Percentiles rank a stretch among this genome's conserved stretches.
phyloP scores from a whole-genome alignment of 1,140 invertebrate genomes.

The Zaprionus capensis region DNA sequence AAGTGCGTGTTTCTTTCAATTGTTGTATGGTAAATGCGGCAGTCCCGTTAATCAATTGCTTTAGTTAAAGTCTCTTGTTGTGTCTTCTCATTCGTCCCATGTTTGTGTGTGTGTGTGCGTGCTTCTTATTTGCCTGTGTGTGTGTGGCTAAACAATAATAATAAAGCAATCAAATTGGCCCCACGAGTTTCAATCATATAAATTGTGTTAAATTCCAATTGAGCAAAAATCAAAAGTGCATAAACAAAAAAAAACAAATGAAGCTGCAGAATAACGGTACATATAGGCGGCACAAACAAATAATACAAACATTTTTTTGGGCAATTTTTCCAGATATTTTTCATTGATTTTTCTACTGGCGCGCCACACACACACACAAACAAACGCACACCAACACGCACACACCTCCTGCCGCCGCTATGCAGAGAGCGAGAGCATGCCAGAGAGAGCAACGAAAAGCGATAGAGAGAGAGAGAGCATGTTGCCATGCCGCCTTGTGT shows the following conservation, averaged over 20 bases:
- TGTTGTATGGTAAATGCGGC: conserved; percentile 18
- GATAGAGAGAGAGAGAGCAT: conserved; percentile 20
- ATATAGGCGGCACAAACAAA: conserved; percentile 45
- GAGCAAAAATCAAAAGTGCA: conserved; percentile 11
- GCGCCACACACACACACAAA: conserved; percentile 39
- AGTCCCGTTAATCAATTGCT: conserved; percentile 34
- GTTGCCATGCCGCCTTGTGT: conserved; percentile 58
- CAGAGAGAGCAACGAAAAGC: conserved; percentile 7
- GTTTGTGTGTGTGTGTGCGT: background rate
- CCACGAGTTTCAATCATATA: conserved; percentile 8
- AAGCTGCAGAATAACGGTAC: conserved; percentile 5
- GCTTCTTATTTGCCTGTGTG: conserved; percentile 8
- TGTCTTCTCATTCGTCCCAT: background rate
- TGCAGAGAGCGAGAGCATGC: conserved; percentile 20
- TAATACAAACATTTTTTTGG: conserved; percentile 59
- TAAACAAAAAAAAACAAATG: background rate
- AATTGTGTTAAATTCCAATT: conserved; percentile 41
- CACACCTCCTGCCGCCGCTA: conserved; percentile 43
- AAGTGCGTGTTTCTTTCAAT: conserved; percentile 37
- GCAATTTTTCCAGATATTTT: conserved; percentile 77
- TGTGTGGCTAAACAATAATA: conserved; percentile 49
- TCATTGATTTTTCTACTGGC: conserved; percentile 80
- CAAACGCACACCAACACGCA: conserved; percentile 20
- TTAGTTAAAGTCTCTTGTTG: conserved; percentile 32
- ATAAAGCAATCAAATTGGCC: conserved; percentile 52